Conservation (phyloP, 2,797 vertebrate genomes). For the Alectoris magna region DNA sequence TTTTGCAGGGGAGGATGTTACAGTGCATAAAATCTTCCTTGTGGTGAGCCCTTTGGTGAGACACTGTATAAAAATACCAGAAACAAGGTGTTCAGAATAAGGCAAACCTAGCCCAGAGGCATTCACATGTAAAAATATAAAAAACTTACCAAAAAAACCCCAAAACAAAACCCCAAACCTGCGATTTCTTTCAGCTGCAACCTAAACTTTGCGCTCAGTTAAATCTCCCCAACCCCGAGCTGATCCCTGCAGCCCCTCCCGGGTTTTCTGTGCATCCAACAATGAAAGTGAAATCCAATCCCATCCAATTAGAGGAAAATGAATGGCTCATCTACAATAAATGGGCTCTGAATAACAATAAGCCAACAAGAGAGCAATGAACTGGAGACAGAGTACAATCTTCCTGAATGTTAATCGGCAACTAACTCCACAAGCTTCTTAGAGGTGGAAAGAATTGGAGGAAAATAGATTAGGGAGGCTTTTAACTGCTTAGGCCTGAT, state of each 20-base stretch:
- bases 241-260: slow-evolving; percentile 55
- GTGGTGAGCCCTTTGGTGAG: background rate
- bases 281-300: slow-evolving; percentile 76
- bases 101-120: background rate
- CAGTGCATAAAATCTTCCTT: background rate
- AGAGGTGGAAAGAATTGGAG: slow-evolving; percentile 71
- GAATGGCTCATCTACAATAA: slow-evolving; percentile 73
- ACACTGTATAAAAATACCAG: background rate
- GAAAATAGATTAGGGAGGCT: slow-evolving; percentile 70
- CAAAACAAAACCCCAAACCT: too few relatives aligned
- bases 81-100: background rate
- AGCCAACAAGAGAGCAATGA: slow-evolving; percentile 76
- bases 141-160: background rate
- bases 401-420: slow-evolving; percentile 73
- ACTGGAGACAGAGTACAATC: slow-evolving; percentile 69
- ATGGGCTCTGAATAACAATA: slow-evolving; percentile 75
- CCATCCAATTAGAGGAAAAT: slow-evolving; percentile 75
- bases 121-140: background rate
- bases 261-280: slow-evolving; percentile 62
- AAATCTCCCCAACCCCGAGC: slow-evolving; percentile 44
- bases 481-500: slow-evolving; percentile 60
- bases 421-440: slow-evolving; percentile 73
- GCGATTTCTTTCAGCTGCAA: slow-evolving; percentile 27
- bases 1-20: background rate
- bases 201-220: slow-evolving; percentile 56